Conservation (phyloP, 2,797 vertebrate genomes). For the Sebastes kiyomatsui region DNA sequence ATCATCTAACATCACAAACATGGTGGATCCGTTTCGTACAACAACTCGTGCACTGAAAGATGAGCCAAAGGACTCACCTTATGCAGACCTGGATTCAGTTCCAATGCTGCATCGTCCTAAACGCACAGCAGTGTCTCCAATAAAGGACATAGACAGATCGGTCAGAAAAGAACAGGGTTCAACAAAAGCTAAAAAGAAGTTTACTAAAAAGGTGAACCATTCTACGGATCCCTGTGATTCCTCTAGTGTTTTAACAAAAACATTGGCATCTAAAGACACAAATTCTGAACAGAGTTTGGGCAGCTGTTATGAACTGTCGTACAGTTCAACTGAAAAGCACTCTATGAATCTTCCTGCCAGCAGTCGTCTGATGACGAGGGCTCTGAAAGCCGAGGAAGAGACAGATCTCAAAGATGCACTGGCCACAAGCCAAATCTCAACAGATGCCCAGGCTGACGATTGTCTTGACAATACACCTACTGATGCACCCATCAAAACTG, state of each 20-base stretch:
- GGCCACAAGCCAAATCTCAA: constrained; percentile 45
- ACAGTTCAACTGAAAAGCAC: constrained; percentile 67
- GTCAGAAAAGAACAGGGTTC: constrained; percentile 35
- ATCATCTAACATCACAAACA: constrained; percentile 21
- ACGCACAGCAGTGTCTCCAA: constrained; percentile 55
- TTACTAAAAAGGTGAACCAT: constrained; percentile 17
- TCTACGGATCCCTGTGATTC: constrained; percentile 7
- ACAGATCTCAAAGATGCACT: constrained; percentile 62
- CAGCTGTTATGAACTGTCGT: constrained; percentile 31
- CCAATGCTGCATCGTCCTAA: constrained; percentile 81
- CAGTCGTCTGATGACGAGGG: constrained; percentile 78
- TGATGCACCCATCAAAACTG: constrained; percentile 40
- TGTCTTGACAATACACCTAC: constrained; percentile 1
- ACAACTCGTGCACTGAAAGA: constrained; percentile 60
- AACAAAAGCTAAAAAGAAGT: constrained; percentile 44
- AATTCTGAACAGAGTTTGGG: constrained; percentile 39
- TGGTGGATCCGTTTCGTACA: constrained; percentile 32
- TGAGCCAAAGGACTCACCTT: constrained; percentile 76
- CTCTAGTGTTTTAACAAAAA: constrained; percentile 22
- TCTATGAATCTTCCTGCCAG: constrained; percentile 76
- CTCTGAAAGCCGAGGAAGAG: constrained; percentile 76
- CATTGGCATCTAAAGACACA: constrained; percentile 15
- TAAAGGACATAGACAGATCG: constrained; percentile 5
- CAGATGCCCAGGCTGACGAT: constrained; percentile 2
- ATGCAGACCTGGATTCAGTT: constrained; percentile 80